These are phyloP conservation scores for Caenorhabditis drosophilae DNA, from an alignment of 2,888 invertebrate species.

Conservation along the genomic window DNA sequence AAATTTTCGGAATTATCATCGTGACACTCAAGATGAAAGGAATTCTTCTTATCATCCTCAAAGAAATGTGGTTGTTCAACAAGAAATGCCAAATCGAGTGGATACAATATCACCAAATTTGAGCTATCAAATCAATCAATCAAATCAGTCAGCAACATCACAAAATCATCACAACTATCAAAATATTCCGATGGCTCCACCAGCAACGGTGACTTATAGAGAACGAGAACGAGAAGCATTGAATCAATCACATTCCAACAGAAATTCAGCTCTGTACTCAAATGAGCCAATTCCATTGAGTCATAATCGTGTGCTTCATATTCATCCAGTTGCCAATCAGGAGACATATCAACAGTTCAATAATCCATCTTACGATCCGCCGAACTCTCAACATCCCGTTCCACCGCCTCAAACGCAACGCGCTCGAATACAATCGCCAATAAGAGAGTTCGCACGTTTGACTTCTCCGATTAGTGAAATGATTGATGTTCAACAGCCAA, in stretches of 20 bases:
- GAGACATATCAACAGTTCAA: slow-evolving; percentile 14
- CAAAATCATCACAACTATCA: slow-evolving; percentile 12
- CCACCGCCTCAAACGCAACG: slow-evolving; percentile 15
- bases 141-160: too few species aligned
- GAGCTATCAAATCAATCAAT: background rate
- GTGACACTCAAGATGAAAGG: slow-evolving; percentile 18
- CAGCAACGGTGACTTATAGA: slow-evolving; percentile 7
- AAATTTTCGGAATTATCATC: slow-evolving; percentile 33
- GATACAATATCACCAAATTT: slow-evolving; percentile 2
- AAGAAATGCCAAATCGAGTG: slow-evolving; percentile 13
- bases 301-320: slow-evolving; percentile 37
- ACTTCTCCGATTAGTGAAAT: slow-evolving; percentile 26
- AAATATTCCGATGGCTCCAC: slow-evolving; percentile 33
- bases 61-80: slow-evolving; percentile 16
- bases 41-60: slow-evolving; percentile 18
- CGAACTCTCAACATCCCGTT: background rate
- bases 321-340: slow-evolving; percentile 25
- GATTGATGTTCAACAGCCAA: slow-evolving; percentile 19
- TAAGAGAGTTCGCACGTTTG: slow-evolving; percentile 22
- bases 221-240: slow-evolving; percentile 10
- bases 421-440: slow-evolving; percentile 28
- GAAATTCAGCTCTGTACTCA: slow-evolving; percentile 21
- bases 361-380: background rate
- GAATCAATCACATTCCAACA: slow-evolving; percentile 13
- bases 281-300: slow-evolving; percentile 33